Base-by-base conservation (phyloP, 2,797 vertebrate genomes). In the Etheostoma nigrum region DNA sequence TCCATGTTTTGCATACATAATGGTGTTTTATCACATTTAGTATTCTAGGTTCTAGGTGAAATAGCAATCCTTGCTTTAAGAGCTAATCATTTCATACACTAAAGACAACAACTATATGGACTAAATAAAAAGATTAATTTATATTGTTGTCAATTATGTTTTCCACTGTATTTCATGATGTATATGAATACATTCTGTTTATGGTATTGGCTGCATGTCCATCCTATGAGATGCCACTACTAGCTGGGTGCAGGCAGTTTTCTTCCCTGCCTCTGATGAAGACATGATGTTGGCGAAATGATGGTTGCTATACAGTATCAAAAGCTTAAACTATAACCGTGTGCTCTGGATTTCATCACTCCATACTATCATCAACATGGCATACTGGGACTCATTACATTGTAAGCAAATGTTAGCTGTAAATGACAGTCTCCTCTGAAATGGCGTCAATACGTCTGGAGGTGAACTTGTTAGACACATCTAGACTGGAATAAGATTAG, bases 381-480 rank as follows among this genome's bases (percentile, higher is more conserved):
- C 4, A 23, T 15, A 19, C 45, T 72, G n/a, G 15, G 45, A 77
- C 65, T 67, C 66, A 65, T 55, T 49, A 66, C 59, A 47, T 18
- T 59, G 30, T 66, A 74, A 81, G 79, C 52, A 78, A 72, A 74
- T 54, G 61, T 74, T 4, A 62, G 48, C 25, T 55, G 21, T 40
- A 78, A 81, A 78, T 76, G 83, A 76, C 8, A 27, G 78, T 88
- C 84, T 88, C 88, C 86, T 90, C 80, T 79, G 61, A 71, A 30
- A 58, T 80, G 2, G 19, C 53, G 16, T 92, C 90, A 75, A 90
- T 92, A 89, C 1, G 89, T 92, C 90, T 92, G 79, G 86, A 93
- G 89, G 91, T 92, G 91, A 92, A 91, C 91, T 86, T 90, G 60
- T 79, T 68, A 77, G 55, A 74, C n/a, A 36, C 53, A 54, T 76